A percentile compares a stretch with the other conserved stretches of the same genome.
phyloP scores from a whole-genome alignment of 2,797 vertebrate species.

The Sitta carolinensis region DNA sequence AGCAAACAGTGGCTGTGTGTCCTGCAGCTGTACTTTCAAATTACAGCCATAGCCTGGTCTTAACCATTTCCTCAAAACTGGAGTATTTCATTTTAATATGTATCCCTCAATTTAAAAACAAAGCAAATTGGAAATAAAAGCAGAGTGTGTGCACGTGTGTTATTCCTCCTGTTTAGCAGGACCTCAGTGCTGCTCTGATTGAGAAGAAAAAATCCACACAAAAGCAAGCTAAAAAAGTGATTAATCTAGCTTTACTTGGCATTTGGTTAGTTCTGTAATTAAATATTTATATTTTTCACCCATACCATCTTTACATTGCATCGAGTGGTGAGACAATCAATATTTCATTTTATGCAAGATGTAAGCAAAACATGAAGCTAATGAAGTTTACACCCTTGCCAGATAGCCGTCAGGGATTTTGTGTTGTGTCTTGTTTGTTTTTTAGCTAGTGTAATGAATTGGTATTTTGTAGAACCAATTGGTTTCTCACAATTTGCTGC shows the following conservation, averaged over 20 bases:
- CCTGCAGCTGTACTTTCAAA: background rate
- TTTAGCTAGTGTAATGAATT: constrained; percentile 7
- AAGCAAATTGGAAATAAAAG: background rate
- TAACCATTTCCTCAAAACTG: background rate
- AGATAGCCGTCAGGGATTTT: background rate
- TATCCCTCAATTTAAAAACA: background rate
- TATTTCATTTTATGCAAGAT: constrained; percentile 35
- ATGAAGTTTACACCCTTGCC: constrained; percentile 27
- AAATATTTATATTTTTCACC: constrained; percentile 11
- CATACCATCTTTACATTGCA: background rate
- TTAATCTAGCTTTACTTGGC: background rate
- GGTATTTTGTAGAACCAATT: background rate
- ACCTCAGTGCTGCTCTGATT: background rate
- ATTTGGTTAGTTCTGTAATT: constrained; percentile 24
- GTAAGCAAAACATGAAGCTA: constrained; percentile 27
- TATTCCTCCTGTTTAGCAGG: background rate
- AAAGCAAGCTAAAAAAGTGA: background rate
- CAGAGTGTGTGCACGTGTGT: fast-evolving
- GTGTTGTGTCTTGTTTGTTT: background rate
- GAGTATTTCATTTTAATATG: no score
- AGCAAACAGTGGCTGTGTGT: background rate
- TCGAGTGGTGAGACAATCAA: background rate
- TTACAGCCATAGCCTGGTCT: background rate
- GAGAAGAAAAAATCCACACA: background rate
- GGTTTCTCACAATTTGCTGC: background rate